phyloP scores from a whole-genome alignment of 2,888 invertebrate species.

The Alviniconcha strummeri region DNA sequence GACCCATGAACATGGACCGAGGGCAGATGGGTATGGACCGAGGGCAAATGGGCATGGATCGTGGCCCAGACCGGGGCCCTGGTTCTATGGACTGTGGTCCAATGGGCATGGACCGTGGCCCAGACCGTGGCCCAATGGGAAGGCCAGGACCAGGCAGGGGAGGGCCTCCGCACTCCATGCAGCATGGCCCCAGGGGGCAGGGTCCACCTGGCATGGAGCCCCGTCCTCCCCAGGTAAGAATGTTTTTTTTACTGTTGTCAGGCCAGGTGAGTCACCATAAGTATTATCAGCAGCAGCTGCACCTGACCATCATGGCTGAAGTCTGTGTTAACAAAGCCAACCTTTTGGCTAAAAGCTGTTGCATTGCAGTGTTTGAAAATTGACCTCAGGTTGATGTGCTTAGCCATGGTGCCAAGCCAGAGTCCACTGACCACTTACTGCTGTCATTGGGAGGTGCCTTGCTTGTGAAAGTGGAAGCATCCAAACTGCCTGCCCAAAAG shows the following conservation, averaged over 20 bases:
- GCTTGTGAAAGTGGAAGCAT: no score
- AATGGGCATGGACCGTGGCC: conserved; percentile 21
- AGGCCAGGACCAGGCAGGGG: conserved; percentile 5
- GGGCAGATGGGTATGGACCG: conserved; percentile 15
- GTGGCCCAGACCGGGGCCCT: conserved; percentile 23
- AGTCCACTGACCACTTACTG: no score
- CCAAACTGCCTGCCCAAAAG: no score
- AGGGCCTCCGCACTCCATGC: conserved; percentile 13
- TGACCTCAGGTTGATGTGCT: no score
- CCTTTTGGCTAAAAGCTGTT: no score
- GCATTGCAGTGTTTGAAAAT: no score
- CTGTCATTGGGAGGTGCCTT: no score
- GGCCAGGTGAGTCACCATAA: background rate
- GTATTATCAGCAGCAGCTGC: conserved; percentile 34
- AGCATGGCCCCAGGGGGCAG: conserved; percentile 11
- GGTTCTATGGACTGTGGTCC: conserved; percentile 29
- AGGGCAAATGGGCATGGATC: background rate
- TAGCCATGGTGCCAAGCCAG: no score
- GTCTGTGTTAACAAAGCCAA: no score
- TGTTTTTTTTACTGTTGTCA: no score
- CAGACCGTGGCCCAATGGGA: background rate
- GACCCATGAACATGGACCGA: conserved; percentile 17
- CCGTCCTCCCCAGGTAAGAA: conserved; percentile 19
- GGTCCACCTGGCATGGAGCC: conserved; percentile 27
- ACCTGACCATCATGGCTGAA: background rate